Conservation (phyloP, 92 coral and sea anemone genomes). For the Diadumene lineata region DNA sequence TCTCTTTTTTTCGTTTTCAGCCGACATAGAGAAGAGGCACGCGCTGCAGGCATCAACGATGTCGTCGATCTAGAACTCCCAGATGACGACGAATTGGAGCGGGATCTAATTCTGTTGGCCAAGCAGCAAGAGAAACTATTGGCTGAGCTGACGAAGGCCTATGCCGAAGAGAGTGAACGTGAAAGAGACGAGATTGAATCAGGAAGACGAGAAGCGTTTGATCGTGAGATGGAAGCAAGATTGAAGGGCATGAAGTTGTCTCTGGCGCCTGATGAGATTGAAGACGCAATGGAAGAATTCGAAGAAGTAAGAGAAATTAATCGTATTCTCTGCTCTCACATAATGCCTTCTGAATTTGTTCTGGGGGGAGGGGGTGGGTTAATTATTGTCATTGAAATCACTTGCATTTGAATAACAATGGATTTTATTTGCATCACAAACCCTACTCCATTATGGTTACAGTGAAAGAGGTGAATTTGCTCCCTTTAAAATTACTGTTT, state of each 20-base stretch:
- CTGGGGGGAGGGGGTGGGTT: too few relatives aligned
- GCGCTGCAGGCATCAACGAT: slow-evolving; percentile 92
- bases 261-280: slow-evolving; percentile 78
- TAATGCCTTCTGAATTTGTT: not conserved
- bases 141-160: slow-evolving; percentile 87
- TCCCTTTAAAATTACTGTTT: not conserved
- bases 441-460: not conserved
- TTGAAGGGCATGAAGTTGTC: slow-evolving; percentile 82
- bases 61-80: slow-evolving; percentile 96
- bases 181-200: slow-evolving; percentile 80
- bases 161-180: slow-evolving; percentile 86
- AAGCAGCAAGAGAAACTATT: slow-evolving; percentile 88
- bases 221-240: slow-evolving; percentile 93
- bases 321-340: too few relatives aligned
- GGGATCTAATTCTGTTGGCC: slow-evolving; percentile 83
- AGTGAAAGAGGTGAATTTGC: not conserved
- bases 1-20: slow-evolving; percentile 46
- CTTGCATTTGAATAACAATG: too few relatives aligned
- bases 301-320: slow-evolving; percentile 55
- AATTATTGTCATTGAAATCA: too few relatives aligned
- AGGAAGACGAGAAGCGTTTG: slow-evolving; percentile 84
- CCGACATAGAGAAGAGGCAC: slow-evolving; percentile 94
- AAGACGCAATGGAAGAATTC: slow-evolving; percentile 82
- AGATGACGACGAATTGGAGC: slow-evolving; percentile 83
- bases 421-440: too few relatives aligned